Evolutionary conservation across 2,888 invertebrate species (phyloP), one percentile per base, ranked within the genome.

Genomic region (Oegoconia quadripuncta): DNA sequence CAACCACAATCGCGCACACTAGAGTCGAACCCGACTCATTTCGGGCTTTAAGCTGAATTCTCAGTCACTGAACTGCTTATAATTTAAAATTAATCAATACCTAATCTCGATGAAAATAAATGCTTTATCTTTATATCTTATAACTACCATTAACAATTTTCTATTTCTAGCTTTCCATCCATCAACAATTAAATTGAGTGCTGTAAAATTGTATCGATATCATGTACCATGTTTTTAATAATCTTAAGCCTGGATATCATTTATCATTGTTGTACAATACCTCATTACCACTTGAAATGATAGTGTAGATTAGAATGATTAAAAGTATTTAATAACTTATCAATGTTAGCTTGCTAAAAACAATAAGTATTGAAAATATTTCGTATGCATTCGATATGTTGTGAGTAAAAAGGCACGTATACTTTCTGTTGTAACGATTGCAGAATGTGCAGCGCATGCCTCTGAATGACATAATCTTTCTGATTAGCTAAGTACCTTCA

Each of bases 141-240:
- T 26, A 3, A 12, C 12, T 8, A n/a, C 11, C 20, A 20, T 16
- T 16, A 23, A 12, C 18, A n/a, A n/a, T 12, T 25, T n/a, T 34
- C 27, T 26, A 34, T 34, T 34, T 16, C 23, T 25, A 25, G 17
- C 12, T 33, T 22, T 33, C 3, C 27, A 26, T 26, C 26, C 26
- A 12, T 34, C 9, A 6, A 26, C 26, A 34, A 34, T 31, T 12
- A 11, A 17, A 31, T 12, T 11, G 20, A 31, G 20, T 31, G n/a
- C 9, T 6, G 17, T 17, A 17, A 11, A 18, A 14, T 20, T 6
- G 9, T 18, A 15, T 18, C 12, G 8, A 12, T 7, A 7, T 27
- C 13, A 13, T 16, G 12, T 31, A 18, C 20, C 17, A 18, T 31
- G 31, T 31, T 18, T 31, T 5, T 9, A 4, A 16, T 16, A 31